A percentile compares a stretch with the other conserved stretches of the same genome.
phyloP scores from a whole-genome alignment of 2,113 vertebrate species.

The Sturnira hondurensis region DNA sequence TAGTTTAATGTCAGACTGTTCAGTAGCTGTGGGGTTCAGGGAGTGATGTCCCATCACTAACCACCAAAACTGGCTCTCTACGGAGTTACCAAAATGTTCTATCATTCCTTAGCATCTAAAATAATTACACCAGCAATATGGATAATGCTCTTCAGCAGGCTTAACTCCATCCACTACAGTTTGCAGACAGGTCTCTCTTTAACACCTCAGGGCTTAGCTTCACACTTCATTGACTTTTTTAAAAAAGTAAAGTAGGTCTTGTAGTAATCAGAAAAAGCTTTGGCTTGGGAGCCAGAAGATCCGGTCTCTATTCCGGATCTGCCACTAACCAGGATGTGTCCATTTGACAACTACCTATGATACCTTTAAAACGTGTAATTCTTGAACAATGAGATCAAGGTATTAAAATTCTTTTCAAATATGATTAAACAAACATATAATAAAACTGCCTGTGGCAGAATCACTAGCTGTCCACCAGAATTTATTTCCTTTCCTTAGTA shows the following conservation, averaged over 20 bases:
- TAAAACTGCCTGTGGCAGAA: neutral
- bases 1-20: neutral
- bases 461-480: neutral
- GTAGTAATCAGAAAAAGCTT: neutral
- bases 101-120: conserved; percentile 52
- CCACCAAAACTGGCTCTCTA: conserved; percentile 11
- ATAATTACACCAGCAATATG: conserved; percentile 51
- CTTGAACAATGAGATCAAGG: neutral
- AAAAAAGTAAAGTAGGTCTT: neutral
- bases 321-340: neutral
- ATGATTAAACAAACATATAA: neutral
- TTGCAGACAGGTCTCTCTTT: conserved; percentile 25
- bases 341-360: neutral
- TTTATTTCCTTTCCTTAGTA: neutral
- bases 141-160: conserved; percentile 29
- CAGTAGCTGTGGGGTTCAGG: neutral
- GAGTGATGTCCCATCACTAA: neutral
- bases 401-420: neutral
- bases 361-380: neutral
- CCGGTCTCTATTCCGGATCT: neutral
- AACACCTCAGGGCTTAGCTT: neutral
- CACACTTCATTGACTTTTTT: neutral
- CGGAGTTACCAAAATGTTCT: conserved; percentile 51
- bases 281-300: neutral
- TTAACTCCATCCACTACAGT: conserved; percentile 41